Conservation (phyloP, 2,113 vertebrate species). For the Pithys albifrons region DNA sequence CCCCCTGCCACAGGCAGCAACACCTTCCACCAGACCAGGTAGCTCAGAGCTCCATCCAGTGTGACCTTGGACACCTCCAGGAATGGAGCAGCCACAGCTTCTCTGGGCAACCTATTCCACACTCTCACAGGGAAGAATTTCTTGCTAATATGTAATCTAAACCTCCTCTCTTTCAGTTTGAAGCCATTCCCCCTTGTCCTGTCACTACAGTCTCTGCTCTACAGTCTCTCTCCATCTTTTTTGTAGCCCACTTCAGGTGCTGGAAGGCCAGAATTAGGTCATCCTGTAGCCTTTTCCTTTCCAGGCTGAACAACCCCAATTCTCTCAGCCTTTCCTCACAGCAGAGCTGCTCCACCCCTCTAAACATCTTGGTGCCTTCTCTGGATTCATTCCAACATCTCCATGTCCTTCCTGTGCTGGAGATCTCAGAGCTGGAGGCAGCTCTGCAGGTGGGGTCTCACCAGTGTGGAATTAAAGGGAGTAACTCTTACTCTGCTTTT, state of each 20-base stretch:
- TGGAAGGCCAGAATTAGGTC: not conserved
- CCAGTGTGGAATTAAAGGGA: not conserved
- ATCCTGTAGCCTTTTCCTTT: not conserved
- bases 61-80: not conserved
- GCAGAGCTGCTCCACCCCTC: not conserved
- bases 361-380: not conserved
- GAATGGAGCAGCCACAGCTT: not conserved
- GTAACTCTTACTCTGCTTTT: not conserved
- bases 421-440: fast-evolving
- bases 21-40: not conserved
- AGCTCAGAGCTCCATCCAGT: fast-evolving
- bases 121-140: not conserved
- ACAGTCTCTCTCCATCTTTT: not conserved
- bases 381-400: not conserved
- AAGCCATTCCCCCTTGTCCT: not conserved
- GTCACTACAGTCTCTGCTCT: not conserved
- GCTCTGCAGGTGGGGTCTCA: not conserved
- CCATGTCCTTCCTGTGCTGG: not conserved
- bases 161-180: not conserved
- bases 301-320: not conserved
- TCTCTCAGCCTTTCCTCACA: not conserved
- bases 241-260: not conserved
- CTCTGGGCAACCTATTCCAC: not conserved
- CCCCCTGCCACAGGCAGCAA: not conserved
- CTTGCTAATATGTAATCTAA: not conserved